Conservation (phyloP, 1,140 invertebrate genomes). For the Odontomachus brunneus region DNA sequence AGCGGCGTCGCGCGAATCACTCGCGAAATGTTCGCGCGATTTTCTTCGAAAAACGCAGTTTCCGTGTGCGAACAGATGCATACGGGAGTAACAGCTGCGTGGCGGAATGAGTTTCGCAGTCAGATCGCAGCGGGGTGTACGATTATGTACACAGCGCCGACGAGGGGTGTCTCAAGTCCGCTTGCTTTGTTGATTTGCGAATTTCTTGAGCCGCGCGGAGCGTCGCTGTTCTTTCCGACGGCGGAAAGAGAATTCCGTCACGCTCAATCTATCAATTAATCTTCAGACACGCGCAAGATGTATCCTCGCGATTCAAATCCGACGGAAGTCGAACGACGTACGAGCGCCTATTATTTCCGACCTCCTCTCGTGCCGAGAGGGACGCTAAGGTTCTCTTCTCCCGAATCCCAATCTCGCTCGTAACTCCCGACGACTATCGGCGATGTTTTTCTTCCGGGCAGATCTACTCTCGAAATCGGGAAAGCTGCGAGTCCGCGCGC, state of each 20-base stretch:
- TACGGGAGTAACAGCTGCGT: slow-evolving; percentile 26
- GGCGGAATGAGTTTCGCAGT: background rate
- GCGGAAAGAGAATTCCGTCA: background rate
- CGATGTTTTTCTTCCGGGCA: too few relatives aligned
- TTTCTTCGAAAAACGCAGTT: slow-evolving; percentile 44
- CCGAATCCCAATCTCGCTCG: too few relatives aligned
- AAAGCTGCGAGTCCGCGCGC: too few relatives aligned
- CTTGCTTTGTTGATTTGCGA: slow-evolving; percentile 4
- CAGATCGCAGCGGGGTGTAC: background rate
- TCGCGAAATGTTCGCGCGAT: slow-evolving; percentile 28
- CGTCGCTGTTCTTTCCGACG: background rate
- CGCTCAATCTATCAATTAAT: background rate
- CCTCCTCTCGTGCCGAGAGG: too few relatives aligned
- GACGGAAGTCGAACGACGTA: too few relatives aligned
- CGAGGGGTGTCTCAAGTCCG: background rate
- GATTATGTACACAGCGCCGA: slow-evolving; percentile 5
- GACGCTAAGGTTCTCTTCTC: too few relatives aligned
- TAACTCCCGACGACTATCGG: too few relatives aligned
- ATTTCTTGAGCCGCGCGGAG: slow-evolving; percentile 14
- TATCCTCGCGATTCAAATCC: too few relatives aligned
- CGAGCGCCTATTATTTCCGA: too few relatives aligned
- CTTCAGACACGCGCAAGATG: too few relatives aligned
- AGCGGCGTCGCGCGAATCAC: slow-evolving; percentile 37
- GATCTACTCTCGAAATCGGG: too few relatives aligned
- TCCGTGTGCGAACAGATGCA: slow-evolving; percentile 22